These are phyloP conservation scores for Amblyteles armatorius DNA, from an alignment of 2,888 invertebrate species.

Conservation along the genomic window DNA sequence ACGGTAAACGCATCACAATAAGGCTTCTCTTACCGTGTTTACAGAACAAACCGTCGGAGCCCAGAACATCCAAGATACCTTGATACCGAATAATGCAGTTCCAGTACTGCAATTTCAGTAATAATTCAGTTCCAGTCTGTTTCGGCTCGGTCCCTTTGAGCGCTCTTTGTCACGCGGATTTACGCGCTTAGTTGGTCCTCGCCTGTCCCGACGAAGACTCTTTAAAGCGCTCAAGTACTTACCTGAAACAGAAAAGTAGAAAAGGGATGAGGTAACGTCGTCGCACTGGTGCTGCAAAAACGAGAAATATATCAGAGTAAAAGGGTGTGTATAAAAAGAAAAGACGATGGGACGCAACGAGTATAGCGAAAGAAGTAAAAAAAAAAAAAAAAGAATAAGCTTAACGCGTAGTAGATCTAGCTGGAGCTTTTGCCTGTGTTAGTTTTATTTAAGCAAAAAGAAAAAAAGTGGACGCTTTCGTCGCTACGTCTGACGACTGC, in stretches of 20 bases:
- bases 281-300: conserved; percentile 41
- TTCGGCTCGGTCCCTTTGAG: conserved; percentile 66
- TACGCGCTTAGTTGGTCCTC: conserved; percentile 36
- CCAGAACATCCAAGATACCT: background rate
- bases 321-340: conserved; percentile 52
- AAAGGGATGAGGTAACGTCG: conserved; percentile 49
- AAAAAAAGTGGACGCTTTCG: background rate
- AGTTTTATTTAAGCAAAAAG: conserved; percentile 36
- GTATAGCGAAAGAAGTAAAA: conserved; percentile 26
- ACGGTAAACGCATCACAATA: background rate
- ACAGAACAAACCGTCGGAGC: background rate
- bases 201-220: conserved; percentile 24
- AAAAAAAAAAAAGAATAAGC: conserved; percentile 34
- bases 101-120: background rate
- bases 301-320: conserved; percentile 63
- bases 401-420: conserved; percentile 36
- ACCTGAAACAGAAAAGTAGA: conserved; percentile 72
- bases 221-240: conserved; percentile 68
- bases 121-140: conserved; percentile 1
- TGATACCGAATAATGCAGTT: background rate
- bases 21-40: conserved; percentile 37
- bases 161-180: conserved; percentile 27
- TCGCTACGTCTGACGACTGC: conserved; percentile 52
- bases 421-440: conserved; percentile 34
- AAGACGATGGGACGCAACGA: conserved; percentile 44